Evolutionary conservation across 2,888 invertebrate species (phyloP).

Genomic region (Sturmia bella): DNA sequence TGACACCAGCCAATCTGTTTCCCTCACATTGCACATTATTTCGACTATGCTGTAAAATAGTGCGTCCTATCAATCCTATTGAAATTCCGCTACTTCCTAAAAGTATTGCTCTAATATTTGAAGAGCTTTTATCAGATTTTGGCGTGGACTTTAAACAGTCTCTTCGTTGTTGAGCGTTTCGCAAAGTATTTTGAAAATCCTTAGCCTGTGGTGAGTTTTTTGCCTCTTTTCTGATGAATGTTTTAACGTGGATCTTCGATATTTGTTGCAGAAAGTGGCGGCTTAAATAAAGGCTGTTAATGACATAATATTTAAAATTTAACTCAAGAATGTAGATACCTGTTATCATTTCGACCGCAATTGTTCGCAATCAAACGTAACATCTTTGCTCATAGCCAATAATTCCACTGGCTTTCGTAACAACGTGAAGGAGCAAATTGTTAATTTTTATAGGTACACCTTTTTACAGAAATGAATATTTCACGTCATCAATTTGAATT

Average conservation of each 20-base stretch:
- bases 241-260: conserved; percentile 43
- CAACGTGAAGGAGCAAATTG: neutral
- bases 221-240: neutral
- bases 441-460: too few species aligned
- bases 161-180: conserved; percentile 19
- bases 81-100: conserved; percentile 76
- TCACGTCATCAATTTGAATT: too few species aligned
- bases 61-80: conserved; percentile 75
- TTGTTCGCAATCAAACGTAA: conserved; percentile 53
- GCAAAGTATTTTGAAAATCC: conserved; percentile 9
- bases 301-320: conserved; percentile 54
- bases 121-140: conserved; percentile 25
- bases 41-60: conserved; percentile 71
- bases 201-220: conserved; percentile 36
- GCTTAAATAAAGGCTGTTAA: conserved; percentile 27
- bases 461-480: too few species aligned
- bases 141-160: conserved; percentile 1
- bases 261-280: conserved; percentile 51
- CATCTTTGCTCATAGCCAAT: conserved; percentile 36
- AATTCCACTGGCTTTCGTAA: neutral
- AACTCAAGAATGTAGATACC: conserved; percentile 27
- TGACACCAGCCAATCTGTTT: conserved; percentile 77
- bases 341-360: conserved; percentile 48
- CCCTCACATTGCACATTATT: conserved; percentile 76
- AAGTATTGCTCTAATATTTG: conserved; percentile 73